Base-by-base conservation (phyloP, 2,797 vertebrate genomes). In the Coranthus polyacanthus region DNA sequence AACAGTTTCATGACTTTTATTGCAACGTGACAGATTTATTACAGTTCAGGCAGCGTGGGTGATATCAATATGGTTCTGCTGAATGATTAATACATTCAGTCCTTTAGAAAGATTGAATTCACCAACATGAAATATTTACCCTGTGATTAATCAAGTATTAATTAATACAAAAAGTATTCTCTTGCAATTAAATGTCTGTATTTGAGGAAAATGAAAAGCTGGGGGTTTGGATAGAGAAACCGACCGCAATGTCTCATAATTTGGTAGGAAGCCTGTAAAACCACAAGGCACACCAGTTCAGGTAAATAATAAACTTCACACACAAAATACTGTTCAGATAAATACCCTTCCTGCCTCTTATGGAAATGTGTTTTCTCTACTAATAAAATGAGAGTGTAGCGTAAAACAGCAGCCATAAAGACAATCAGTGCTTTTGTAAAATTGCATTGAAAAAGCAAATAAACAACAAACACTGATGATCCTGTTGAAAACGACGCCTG, bases 11-110 rank as follows among this genome's bases (percentile, higher is more conserved):
- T 21, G 37, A 45, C 5, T 0, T 26, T 67, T 60, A 60, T 51
- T 51, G 32, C 24, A 21, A 32, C 15, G 6, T 62, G 65, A 75
- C 58, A 71, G 72, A 68, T 81, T 75, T 66, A 63, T 62, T 51
- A 41, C 22, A 3, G 2, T n/a, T 59, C 7, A 68, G 24, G 37
- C 50, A 17, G 67, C 20, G 20, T 5, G 55, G 47, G 32, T 69
- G 39, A 42, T 39, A 59, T 73, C 42, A 53, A 17, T n/a, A 18
- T 26, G 17, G 16, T 29, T 68, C 17, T 69, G 50, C 6, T 65
- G 36, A 34, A 21, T 1, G 11, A 26, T 1, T 1, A 53, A 18
- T 17, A 45, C 17, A 34, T 2, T 8, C 26, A 39, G 10, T 13
- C 16, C 24, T 71, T 73, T 43, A 36, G 11, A 11, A 60, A 16